These are phyloP conservation scores for Nasua narica DNA, from an alignment of 2,797 vertebrate genomes.

Conservation along the genomic window DNA sequence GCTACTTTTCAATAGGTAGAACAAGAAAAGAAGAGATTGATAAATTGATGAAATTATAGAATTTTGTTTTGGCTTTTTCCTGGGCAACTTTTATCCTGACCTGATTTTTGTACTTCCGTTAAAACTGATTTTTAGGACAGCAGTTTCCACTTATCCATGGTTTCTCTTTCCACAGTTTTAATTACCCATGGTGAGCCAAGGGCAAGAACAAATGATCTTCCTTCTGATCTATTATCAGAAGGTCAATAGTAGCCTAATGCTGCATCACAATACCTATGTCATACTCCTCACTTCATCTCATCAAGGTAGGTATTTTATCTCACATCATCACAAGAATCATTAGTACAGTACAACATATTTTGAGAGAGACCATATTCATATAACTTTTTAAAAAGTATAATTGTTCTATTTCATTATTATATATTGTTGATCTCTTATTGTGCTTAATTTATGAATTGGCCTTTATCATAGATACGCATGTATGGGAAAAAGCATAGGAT, in stretches of 20 bases:
- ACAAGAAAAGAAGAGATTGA: background rate
- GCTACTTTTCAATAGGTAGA: background rate
- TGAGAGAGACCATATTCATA: background rate
- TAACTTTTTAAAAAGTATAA: background rate
- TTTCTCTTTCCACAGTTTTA: background rate
- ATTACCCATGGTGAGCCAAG: background rate
- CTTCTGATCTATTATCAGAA: background rate
- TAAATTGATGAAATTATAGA: conserved; percentile 48
- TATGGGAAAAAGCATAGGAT: background rate
- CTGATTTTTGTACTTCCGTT: background rate
- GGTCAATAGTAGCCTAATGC: background rate
- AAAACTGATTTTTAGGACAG: background rate
- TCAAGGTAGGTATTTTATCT: background rate
- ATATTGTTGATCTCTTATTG: background rate
- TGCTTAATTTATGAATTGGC: background rate
- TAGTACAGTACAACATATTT: background rate
- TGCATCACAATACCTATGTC: background rate
- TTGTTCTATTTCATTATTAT: background rate
- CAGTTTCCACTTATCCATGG: background rate
- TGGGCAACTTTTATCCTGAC: background rate
- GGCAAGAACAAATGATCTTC: background rate
- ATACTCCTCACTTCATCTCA: background rate
- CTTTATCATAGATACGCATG: background rate
- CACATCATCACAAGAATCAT: background rate
- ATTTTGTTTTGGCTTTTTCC: conserved; percentile 24